Evolutionary conservation across 2,797 vertebrate species (phyloP), one percentile per base, ranked within the genome.

Genomic region (Ciconia nigra): DNA sequence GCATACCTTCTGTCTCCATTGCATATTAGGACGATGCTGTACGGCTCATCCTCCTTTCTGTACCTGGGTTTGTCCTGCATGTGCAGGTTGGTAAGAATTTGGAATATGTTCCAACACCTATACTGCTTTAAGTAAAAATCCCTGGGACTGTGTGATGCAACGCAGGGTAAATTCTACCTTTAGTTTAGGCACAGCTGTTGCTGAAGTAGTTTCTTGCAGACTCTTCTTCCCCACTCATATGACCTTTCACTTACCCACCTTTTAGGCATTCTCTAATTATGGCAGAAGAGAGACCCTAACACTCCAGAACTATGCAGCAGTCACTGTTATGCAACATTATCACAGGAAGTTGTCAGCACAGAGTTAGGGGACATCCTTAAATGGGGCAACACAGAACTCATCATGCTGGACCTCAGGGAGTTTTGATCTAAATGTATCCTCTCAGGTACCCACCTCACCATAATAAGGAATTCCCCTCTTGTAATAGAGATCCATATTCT

Each of bases 401-500:
- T 24, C 20, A 31, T 46, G 44, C 24, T 78, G 46, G 7, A 73
- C 29, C 25, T 79, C 47, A 46, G 25, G 20, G 33, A 55, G 4
- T 66, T 66, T 76, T 73, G 24, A 22, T 41, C 18, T 52, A n/a
- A 47, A 52, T 24, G 6, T 58, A 54, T 59, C 4, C 5, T 85
- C 33, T 78, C 52, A 37, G 49, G 17, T 35, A 89, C 96, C 37
- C 67, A 98, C 97, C 95, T 97, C 95, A 49, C 97, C 97, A 29
- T 22, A 52, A 44, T 97, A 98, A 93, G 97, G 95, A 71, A 98
- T 94, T 83, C 97, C 97, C 11, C 97, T 97, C 46, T 96, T 98
- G 83, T 98, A 98, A 88, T 95, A 89, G 7, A 3, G 4, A 84
- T 97, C 97, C 97, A 97, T 97, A 21, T 97, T 96, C 35, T 46